Percentiles rank a stretch among this genome's conserved stretches.
phyloP scores from a whole-genome alignment of 2,113 vertebrate genomes.

The Ia io region DNA sequence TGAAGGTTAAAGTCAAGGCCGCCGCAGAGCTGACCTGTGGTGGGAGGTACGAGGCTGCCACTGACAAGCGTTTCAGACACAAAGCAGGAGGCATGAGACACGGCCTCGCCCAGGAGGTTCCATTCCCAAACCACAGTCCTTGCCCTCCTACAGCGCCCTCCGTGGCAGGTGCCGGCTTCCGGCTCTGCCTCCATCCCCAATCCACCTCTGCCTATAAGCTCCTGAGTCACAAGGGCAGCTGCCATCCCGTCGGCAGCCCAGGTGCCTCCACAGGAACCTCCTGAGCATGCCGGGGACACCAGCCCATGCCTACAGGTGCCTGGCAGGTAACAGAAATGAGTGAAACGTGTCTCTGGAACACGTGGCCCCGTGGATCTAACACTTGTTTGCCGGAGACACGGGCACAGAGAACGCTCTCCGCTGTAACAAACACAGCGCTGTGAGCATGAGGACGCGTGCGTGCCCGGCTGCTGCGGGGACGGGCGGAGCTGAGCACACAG shows the following conservation, averaged over 20 bases:
- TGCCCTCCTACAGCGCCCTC: rapidly evolving
- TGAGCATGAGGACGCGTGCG: rapidly evolving
- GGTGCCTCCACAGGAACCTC: not conserved
- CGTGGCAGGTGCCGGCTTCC: rapidly evolving
- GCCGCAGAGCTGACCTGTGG: not conserved
- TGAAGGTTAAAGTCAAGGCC: not conserved
- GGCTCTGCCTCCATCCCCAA: not conserved
- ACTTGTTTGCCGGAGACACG: not conserved
- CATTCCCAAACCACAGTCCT: not conserved
- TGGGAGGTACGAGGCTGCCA: not conserved
- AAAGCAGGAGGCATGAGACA: rapidly evolving
- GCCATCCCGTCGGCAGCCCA: not conserved
- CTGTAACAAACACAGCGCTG: rapidly evolving
- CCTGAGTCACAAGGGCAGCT: not conserved
- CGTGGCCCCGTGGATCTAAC: not conserved
- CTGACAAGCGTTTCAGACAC: not conserved
- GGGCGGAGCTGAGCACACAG: rapidly evolving
- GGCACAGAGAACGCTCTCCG: not conserved
- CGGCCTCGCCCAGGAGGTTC: not conserved
- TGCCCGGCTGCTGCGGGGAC: rapidly evolving
- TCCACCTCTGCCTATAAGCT: rapidly evolving
- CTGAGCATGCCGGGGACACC: not conserved
- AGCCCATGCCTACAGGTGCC: not conserved
- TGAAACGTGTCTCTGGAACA: not conserved
- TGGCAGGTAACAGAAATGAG: not conserved